Percentiles rank a stretch among this genome's conserved stretches.
phyloP scores from a whole-genome alignment of 2,888 invertebrate genomes.

The Protonemura montana region DNA sequence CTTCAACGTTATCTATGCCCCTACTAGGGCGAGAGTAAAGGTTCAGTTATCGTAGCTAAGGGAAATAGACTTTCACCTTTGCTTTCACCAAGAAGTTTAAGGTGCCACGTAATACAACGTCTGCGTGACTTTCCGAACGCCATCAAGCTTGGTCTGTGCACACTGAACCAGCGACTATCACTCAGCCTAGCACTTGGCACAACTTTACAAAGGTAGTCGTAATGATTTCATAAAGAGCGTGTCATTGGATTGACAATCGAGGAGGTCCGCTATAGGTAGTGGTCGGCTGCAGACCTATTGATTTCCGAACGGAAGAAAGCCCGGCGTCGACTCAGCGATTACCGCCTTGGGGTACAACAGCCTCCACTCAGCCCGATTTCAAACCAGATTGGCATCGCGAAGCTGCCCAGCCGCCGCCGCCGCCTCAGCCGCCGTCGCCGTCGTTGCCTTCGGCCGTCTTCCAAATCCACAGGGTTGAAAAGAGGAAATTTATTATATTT shows the following conservation, averaged over 20 bases:
- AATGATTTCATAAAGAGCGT: neutral
- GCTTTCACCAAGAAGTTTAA: neutral
- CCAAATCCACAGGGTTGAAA: conserved; percentile 13
- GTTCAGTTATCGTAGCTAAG: neutral
- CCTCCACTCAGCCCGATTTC: conserved; percentile 13
- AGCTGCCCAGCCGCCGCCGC: no score
- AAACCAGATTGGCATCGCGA: conserved; percentile 1
- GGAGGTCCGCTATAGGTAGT: neutral
- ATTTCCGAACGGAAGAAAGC: conserved; percentile 26
- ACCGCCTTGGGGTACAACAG: neutral
- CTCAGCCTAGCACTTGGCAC: neutral
- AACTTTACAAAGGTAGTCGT: neutral
- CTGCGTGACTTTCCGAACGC: neutral
- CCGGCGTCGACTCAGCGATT: conserved; percentile 27
- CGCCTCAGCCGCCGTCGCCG: neutral
- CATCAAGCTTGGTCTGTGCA: neutral
- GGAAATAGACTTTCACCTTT: neutral
- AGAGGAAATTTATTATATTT: conserved; percentile 25
- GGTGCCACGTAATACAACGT: neutral
- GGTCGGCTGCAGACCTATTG: neutral
- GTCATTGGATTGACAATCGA: neutral
- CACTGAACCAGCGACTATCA: neutral
- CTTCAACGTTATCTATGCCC: neutral
- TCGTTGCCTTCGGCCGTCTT: neutral
- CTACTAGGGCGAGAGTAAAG: neutral